Evolutionary conservation across 2,888 invertebrate species (phyloP).

Genomic region (Malthinus flaveolus): DNA sequence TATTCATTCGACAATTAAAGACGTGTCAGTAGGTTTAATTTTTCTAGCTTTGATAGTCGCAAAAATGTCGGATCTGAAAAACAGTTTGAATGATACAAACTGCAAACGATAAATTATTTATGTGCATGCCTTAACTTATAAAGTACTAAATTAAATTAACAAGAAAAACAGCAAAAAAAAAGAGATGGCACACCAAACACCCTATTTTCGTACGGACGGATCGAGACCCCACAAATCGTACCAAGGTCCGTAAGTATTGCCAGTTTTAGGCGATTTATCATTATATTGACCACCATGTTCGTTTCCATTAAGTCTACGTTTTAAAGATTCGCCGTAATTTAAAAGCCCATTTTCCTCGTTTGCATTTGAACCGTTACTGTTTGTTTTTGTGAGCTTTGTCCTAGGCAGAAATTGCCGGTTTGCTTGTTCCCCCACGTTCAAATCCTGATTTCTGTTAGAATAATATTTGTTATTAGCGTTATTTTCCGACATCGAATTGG

Average conservation of each 20-base stretch:
- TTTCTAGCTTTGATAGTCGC: slow-evolving; percentile 88
- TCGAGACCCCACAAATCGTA: slow-evolving; percentile 85
- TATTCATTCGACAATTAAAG: slow-evolving; percentile 58
- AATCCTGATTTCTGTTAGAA: slow-evolving; percentile 46
- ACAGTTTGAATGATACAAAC: neutral
- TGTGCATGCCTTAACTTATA: no score
- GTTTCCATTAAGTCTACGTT: slow-evolving; percentile 50
- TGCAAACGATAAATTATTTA: neutral
- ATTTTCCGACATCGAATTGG: slow-evolving; percentile 40
- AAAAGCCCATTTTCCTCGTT: slow-evolving; percentile 49
- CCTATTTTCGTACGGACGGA: slow-evolving; percentile 59
- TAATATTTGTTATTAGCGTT: slow-evolving; percentile 42
- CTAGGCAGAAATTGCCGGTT: slow-evolving; percentile 67
- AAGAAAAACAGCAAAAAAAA: slow-evolving; percentile 24
- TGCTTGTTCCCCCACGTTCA: slow-evolving; percentile 50
- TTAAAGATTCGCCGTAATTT: slow-evolving; percentile 55
- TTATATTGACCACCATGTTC: slow-evolving; percentile 52
- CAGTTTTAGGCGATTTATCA: slow-evolving; percentile 60
- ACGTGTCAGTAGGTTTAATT: slow-evolving; percentile 84
- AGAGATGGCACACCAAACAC: slow-evolving; percentile 23
- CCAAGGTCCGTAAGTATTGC: slow-evolving; percentile 84
- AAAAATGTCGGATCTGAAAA: slow-evolving; percentile 80
- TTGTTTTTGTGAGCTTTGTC: slow-evolving; percentile 68
- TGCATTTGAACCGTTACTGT: slow-evolving; percentile 48
- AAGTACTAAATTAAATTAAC: slow-evolving; percentile 5